phyloP scores from a whole-genome alignment of 2,888 invertebrate species.

The Epinotia demarniana region DNA sequence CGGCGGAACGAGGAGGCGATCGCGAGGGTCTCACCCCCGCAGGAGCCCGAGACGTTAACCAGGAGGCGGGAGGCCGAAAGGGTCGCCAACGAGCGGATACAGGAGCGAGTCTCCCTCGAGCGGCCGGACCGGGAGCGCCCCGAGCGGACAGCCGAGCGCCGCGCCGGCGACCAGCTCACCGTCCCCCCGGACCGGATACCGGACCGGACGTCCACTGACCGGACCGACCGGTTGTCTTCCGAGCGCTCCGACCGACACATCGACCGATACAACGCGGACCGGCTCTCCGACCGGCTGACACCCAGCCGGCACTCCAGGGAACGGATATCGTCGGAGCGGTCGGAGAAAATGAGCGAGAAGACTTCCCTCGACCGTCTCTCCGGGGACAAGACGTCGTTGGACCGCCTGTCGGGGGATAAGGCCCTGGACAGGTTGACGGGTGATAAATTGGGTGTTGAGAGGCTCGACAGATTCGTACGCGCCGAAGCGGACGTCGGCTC shows the following conservation, averaged over 20 bases:
- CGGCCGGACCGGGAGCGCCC: conserved; percentile 48
- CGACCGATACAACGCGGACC: conserved; percentile 49
- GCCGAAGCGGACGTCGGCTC: conserved; percentile 80
- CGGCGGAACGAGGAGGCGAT: conserved; percentile 71
- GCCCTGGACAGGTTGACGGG: conserved; percentile 57
- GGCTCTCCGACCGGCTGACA: conserved; percentile 50
- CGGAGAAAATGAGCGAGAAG: conserved; percentile 46
- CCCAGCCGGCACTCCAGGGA: conserved; percentile 47
- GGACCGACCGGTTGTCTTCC: conserved; percentile 48
- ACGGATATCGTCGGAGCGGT: conserved; percentile 52
- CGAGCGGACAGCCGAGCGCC: conserved; percentile 53
- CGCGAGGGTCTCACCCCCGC: conserved; percentile 71
- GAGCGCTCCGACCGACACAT: conserved; percentile 52
- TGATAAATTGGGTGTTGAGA: conserved; percentile 59
- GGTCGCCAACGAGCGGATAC: conserved; percentile 52
- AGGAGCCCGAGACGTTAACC: conserved; percentile 59
- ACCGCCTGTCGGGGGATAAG: conserved; percentile 52
- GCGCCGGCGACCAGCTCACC: conserved; percentile 48
- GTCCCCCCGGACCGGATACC: conserved; percentile 49
- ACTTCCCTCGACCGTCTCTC: conserved; percentile 50
- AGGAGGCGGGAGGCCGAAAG: conserved; percentile 58
- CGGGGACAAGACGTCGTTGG: conserved; percentile 49
- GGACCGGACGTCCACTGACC: conserved; percentile 37
- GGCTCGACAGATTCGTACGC: conserved; percentile 61
- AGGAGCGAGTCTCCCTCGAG: conserved; percentile 47